Evolutionary conservation across 1,140 invertebrate genomes (phyloP), one percentile per base, ranked within the genome.

Genomic region (Venturia canescens): DNA sequence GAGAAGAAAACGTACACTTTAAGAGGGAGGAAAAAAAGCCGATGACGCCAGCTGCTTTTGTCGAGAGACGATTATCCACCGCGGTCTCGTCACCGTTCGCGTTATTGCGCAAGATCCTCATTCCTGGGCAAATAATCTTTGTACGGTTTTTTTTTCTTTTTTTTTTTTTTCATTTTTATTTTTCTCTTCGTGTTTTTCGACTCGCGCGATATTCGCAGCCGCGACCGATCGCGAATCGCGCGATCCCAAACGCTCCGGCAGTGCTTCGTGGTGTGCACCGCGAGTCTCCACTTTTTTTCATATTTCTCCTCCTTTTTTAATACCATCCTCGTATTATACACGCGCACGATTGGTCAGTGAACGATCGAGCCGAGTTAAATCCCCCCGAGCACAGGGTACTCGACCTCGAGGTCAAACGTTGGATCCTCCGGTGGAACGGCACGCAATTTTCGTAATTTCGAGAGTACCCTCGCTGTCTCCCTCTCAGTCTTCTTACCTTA

Each of bases 381-480:
- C 50, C 50, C 50, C 16, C n/a, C 50, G 50, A 53, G 50, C 50
- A 53, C 3, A 53, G 50, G 50, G 50, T 53, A 53, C 16, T 53
- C 50, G 50, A 53, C 50, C 50, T 53, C 71, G 70, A 83, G 84
- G 84, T 86, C 84, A 85, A 85, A 50, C 78, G 80, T 78, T 70
- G 80, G 69, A 74, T 48, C 16, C 3, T 21, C 50, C 5, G 18
- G 50, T 80, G 74, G 83, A 80, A 38, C 78, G n/a, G 50, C 50
- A 53, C 53, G 84, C 85, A 86, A 86, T 86, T 86, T 86, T 82
- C 84, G 85, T 86, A 86, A 86, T 86, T 86, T 86, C 76, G 82
- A 31, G 78, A 29, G 34, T 57, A 29, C n/a, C 50, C 11, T 50
- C 50, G 11, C 48, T 13, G 4, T 44, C 38, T 44, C 38, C 5